Conservation (phyloP, 2,113 vertebrate species). For the Telmatochromis brachygnathus region DNA sequence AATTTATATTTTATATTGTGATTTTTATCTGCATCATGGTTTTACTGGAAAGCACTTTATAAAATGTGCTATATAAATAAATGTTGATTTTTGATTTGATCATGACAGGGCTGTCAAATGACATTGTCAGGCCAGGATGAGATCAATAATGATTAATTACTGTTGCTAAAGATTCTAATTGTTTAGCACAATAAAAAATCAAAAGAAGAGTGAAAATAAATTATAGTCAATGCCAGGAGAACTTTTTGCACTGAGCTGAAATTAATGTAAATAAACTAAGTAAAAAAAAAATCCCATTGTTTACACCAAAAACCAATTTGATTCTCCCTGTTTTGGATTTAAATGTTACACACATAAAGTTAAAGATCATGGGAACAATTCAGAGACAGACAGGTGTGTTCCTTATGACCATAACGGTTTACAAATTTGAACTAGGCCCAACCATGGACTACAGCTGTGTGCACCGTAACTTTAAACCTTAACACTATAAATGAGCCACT, state of each 20-base stretch:
- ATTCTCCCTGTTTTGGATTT: neutral
- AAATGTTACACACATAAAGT: neutral
- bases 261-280: neutral
- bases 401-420: neutral
- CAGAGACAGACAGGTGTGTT: neutral
- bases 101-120: neutral
- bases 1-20: neutral
- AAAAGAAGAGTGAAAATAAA: neutral
- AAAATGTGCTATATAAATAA: neutral
- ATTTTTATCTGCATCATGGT: neutral
- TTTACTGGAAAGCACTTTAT: neutral
- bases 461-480: rapidly evolving
- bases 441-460: neutral
- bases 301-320: neutral
- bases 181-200: neutral
- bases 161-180: neutral
- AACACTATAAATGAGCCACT: neutral
- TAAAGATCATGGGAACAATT: neutral
- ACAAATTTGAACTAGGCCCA: neutral
- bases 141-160: neutral
- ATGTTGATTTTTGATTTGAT: rapidly evolving
- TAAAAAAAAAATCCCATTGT: neutral
- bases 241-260: neutral
- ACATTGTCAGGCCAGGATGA: neutral
- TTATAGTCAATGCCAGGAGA: neutral